These are phyloP conservation scores for Taenaris catops DNA, from an alignment of 2,888 invertebrate species.

Conservation along the genomic window DNA sequence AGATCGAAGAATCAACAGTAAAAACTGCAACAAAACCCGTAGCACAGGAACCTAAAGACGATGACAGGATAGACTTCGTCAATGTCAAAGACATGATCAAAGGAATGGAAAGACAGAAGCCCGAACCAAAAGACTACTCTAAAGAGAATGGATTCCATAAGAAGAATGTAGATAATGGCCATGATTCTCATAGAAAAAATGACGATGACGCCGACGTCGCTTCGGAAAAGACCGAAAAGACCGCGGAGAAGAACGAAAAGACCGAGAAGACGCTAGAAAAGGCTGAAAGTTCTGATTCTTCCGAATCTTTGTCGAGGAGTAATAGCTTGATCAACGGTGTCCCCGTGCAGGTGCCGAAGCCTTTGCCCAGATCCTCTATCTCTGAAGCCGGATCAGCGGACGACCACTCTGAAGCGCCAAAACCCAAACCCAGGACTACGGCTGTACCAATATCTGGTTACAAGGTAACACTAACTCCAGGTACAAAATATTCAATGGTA, in stretches of 20 bases:
- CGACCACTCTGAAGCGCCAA: conserved; percentile 62
- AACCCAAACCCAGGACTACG: conserved; percentile 86
- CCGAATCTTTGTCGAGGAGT: conserved; percentile 56
- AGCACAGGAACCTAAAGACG: conserved; percentile 47
- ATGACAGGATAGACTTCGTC: conserved; percentile 74
- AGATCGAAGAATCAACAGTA: conserved; percentile 42
- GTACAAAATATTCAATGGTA: no score
- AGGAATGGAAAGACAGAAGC: conserved; percentile 79
- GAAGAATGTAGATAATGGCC: conserved; percentile 53
- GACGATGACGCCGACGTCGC: conserved; percentile 29
- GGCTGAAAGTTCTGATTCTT: conserved; percentile 52
- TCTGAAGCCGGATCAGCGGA: conserved; percentile 82
- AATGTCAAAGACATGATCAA: conserved; percentile 82
- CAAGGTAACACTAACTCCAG: conserved; percentile 80
- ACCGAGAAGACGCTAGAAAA: conserved; percentile 42
- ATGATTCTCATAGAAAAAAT: conserved; percentile 39
- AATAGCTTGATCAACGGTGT: conserved; percentile 63
- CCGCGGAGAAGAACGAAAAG: conserved; percentile 12
- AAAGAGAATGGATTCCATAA: conserved; percentile 64
- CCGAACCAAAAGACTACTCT: conserved; percentile 33
- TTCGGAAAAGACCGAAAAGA: conserved; percentile 26
- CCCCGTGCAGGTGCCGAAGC: conserved; percentile 84
- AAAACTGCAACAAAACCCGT: conserved; percentile 36
- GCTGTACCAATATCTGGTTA: conserved; percentile 84
- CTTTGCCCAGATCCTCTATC: conserved; percentile 88